phyloP scores from a whole-genome alignment of 2,113 vertebrate genomes.

The Hypocryptadius cinnamomeus region DNA sequence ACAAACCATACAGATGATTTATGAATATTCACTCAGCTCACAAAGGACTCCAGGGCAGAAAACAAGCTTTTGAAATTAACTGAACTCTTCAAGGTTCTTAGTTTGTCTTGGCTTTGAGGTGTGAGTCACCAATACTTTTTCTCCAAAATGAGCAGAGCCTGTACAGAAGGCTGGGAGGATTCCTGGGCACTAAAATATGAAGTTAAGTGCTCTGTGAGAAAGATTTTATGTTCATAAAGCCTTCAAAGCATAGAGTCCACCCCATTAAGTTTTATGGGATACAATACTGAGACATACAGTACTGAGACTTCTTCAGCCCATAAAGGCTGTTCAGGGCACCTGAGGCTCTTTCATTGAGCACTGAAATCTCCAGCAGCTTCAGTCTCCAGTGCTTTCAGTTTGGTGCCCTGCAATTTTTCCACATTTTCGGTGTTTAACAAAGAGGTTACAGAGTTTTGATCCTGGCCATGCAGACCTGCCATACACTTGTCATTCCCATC shows the following conservation, averaged over 20 bases:
- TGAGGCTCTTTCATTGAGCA: neutral
- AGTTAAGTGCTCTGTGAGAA: neutral
- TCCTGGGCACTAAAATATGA: neutral
- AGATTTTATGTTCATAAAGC: neutral
- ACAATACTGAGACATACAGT: neutral
- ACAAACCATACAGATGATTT: neutral
- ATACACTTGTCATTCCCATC: neutral
- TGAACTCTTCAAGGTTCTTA: neutral
- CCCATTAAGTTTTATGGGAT: neutral
- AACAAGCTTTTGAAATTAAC: slow-evolving; percentile 34
- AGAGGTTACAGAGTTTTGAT: neutral
- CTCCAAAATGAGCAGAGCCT: neutral
- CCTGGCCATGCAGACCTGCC: neutral
- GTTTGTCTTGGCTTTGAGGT: slow-evolving; percentile 19
- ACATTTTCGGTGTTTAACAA: neutral
- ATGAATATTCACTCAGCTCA: slow-evolving; percentile 38
- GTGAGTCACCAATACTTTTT: neutral
- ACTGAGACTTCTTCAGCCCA: neutral
- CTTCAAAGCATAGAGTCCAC: neutral
- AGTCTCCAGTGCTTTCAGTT: neutral
- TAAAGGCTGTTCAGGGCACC: neutral
- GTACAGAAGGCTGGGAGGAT: neutral
- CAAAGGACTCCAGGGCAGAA: neutral
- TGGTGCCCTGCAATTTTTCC: neutral
- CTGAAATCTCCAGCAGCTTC: neutral